Base-by-base conservation (phyloP, 1,140 invertebrate genomes). In the Lepidotrigona ventralis region DNA sequence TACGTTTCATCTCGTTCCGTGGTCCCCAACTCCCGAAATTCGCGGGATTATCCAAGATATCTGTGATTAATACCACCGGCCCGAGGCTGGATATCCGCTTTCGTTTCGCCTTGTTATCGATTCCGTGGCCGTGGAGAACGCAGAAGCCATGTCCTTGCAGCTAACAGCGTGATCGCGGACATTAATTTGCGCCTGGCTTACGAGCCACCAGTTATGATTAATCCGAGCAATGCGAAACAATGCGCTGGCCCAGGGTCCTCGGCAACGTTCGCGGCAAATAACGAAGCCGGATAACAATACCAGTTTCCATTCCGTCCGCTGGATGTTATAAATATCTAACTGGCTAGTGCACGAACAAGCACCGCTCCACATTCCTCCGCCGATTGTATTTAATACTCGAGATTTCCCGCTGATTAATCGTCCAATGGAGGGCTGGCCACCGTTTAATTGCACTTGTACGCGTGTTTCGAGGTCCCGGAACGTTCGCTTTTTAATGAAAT, bases 41-140 rank as follows among this genome's bases (percentile, higher is more conserved):
- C 70, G 81, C 63, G 75, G 63, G 81, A 85, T 85, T 85, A 85
- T 75, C 81, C 84, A 74, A 70, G 81, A 85, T 79, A 85, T 71
- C 81, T 70, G 58, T 83, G 84, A 85, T 85, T 85, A 85, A 85
- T 85, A 85, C 73, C 56, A 26, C 80, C 58, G 51, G 68, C 53
- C 73, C 53, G 63, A 60, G 39, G 63, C 54, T 63, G 74, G 33
- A 54, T 66, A 71, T 82, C 79, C 79, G 79, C 56, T 85, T 77
- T 84, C 78, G 83, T 84, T 84, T 73, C 78, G 78, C 63, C 78
- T 58, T 29, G 66, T 77, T 82, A 85, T 85, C 79, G 80, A 83
- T 85, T 77, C 60, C 58, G 19, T 26, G 15, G 26, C 53, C 53
- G 17, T 21, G 70, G 60, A 80, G 74, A 80, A 84, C 73, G 39